A percentile compares a stretch with the other conserved stretches of the same genome.
phyloP scores from a whole-genome alignment of 2,113 vertebrate species.

The Rutilus rutilus region DNA sequence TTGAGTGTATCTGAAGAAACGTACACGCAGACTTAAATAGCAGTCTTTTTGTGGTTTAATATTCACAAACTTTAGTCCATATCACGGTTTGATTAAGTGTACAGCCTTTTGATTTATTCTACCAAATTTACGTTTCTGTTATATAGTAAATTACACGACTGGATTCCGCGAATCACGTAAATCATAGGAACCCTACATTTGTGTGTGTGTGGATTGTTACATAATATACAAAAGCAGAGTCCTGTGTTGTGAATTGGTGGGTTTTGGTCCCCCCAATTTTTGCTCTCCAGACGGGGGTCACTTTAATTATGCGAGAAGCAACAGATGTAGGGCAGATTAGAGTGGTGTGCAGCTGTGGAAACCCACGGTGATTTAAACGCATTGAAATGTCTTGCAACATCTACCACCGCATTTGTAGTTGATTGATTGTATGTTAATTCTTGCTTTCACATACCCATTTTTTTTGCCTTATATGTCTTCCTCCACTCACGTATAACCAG shows the following conservation, averaged over 20 bases:
- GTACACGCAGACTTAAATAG: not conserved
- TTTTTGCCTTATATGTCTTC: not conserved
- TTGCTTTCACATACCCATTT: not conserved
- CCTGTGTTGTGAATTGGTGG: not conserved
- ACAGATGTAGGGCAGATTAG: slow-evolving; percentile 33
- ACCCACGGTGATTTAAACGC: slow-evolving; percentile 27
- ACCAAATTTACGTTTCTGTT: not conserved
- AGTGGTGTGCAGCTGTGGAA: slow-evolving; percentile 34
- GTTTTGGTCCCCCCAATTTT: not conserved
- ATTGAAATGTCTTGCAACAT: slow-evolving; percentile 33
- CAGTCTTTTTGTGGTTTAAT: not conserved
- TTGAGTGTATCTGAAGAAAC: not conserved
- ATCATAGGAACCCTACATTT: not conserved
- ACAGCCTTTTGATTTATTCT: not conserved
- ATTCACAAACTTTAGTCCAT: not conserved
- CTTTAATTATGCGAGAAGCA: slow-evolving; percentile 32
- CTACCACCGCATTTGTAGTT: not conserved
- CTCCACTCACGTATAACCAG: not conserved
- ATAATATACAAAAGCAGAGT: not conserved
- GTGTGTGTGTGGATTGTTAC: not conserved
- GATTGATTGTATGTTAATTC: not conserved
- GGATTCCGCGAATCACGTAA: not conserved
- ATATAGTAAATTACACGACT: not conserved
- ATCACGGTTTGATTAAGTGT: not conserved
- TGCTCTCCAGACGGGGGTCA: slow-evolving; percentile 1